Evolutionary conservation across 2,888 invertebrate species (phyloP).

Genomic region (Polyploca ridens): DNA sequence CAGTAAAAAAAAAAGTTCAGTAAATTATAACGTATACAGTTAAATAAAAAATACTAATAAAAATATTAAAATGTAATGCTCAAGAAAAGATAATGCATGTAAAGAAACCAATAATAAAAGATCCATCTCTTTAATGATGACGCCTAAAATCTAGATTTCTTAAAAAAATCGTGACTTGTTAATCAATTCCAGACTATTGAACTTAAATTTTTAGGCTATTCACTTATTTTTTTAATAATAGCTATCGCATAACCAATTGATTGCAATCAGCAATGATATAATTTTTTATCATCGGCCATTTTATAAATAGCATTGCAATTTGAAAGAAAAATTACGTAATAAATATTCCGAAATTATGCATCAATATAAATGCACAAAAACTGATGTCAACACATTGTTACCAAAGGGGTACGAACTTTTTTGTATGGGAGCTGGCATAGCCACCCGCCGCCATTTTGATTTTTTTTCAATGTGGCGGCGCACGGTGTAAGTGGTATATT

Average conservation of each 20-base stretch:
- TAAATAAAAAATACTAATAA: too few species aligned
- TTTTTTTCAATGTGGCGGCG: too few species aligned
- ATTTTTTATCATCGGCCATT: constrained; percentile 5
- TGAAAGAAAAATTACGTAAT: neutral
- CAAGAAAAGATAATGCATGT: too few species aligned
- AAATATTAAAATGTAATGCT: too few species aligned
- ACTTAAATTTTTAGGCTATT: neutral
- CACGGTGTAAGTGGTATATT: too few species aligned
- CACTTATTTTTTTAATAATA: constrained; percentile 9
- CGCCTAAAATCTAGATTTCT: neutral
- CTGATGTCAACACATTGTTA: constrained; percentile 13
- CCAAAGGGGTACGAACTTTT: too few species aligned
- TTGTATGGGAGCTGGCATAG: too few species aligned
- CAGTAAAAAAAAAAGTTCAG: too few species aligned
- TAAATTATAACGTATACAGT: too few species aligned
- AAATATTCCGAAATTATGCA: neutral
- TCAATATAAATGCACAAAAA: constrained; percentile 13
- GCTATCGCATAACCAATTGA: constrained; percentile 8
- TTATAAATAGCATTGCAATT: neutral
- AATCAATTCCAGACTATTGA: constrained; percentile 2
- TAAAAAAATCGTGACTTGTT: constrained; percentile 10
- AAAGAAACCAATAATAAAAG: too few species aligned
- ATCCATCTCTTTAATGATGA: too few species aligned
- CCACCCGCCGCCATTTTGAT: too few species aligned
- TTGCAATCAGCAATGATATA: constrained; percentile 8